These are phyloP conservation scores for Timandra comae DNA, from an alignment of 2,888 invertebrate genomes.

Conservation along the genomic window DNA sequence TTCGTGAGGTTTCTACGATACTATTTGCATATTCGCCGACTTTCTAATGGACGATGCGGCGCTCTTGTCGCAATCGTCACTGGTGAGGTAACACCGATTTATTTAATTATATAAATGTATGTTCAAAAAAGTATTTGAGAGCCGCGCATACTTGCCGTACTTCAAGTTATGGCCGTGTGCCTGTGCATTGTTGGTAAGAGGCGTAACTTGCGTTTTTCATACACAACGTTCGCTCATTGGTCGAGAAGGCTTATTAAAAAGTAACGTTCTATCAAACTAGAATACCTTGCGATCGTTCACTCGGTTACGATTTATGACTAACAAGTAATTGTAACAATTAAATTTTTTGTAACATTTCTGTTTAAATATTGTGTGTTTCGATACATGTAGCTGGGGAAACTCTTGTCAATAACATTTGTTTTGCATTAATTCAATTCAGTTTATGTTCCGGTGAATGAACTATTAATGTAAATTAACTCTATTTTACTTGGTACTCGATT, in stretches of 20 bases:
- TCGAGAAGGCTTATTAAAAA: constrained; percentile 42
- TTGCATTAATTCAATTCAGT: constrained; percentile 17
- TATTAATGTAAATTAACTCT: constrained; percentile 41
- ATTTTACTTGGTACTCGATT: constrained; percentile 46
- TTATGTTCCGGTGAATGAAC: constrained; percentile 56
- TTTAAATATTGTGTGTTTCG: no score
- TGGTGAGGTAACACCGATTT: constrained; percentile 72
- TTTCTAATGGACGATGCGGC: constrained; percentile 76
- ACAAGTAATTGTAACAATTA: constrained; percentile 39
- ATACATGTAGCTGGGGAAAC: no score
- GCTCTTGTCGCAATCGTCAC: constrained; percentile 71
- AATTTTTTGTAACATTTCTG: constrained; percentile 29
- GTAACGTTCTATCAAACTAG: constrained; percentile 43
- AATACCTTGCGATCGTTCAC: constrained; percentile 47
- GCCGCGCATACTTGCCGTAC: constrained; percentile 55
- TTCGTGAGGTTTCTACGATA: constrained; percentile 77
- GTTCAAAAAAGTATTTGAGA: constrained; percentile 52
- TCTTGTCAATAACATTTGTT: constrained; percentile 29
- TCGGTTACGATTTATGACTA: constrained; percentile 38
- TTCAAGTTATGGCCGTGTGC: constrained; percentile 31
- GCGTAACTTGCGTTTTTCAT: constrained; percentile 42
- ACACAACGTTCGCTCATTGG: constrained; percentile 35
- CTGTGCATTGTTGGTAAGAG: constrained; percentile 2
- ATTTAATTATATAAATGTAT: constrained; percentile 67
- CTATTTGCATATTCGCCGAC: constrained; percentile 77